phyloP scores from a whole-genome alignment of 35 echinoderm and acorn worm genomes.

The Apostichopus parvimensis region DNA sequence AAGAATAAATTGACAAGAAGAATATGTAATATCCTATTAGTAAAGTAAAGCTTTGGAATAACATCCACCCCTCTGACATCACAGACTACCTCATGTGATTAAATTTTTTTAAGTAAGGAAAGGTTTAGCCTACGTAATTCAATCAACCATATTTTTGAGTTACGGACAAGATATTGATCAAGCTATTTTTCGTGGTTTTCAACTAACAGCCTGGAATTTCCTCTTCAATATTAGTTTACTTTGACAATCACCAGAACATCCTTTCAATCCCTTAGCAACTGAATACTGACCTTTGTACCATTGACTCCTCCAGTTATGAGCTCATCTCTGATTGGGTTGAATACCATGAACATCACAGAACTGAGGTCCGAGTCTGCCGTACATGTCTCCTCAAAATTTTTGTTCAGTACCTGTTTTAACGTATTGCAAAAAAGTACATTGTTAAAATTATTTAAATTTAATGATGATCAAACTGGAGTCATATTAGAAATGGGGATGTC shows the following conservation, averaged over 20 bases:
- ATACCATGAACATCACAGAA: slow-evolving; percentile 96
- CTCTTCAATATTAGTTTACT: background rate
- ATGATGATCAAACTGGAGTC: no score
- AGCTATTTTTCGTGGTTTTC: background rate
- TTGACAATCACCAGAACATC: background rate
- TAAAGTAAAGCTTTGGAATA: no score
- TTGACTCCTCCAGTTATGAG: slow-evolving; percentile 95
- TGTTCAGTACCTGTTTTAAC: slow-evolving; percentile 81
- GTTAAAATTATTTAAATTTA: no score
- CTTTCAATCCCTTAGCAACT: no score
- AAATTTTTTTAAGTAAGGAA: no score
- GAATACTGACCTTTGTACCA: slow-evolving; percentile 77
- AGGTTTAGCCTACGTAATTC: no score
- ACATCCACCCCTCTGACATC: no score
- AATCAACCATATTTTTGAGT: no score
- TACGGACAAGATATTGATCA: background rate
- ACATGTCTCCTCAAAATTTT: slow-evolving; percentile 94
- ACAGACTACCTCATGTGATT: no score
- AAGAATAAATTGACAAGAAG: background rate
- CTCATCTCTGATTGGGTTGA: slow-evolving; percentile 94
- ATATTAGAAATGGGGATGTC: no score
- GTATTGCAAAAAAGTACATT: no score
- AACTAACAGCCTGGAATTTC: background rate
- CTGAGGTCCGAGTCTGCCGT: slow-evolving; percentile 87
- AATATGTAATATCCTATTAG: no score